Evolutionary conservation across 1,140 invertebrate species (phyloP), one percentile per base, ranked within the genome.

Genomic region (Nasonia giraulti): DNA sequence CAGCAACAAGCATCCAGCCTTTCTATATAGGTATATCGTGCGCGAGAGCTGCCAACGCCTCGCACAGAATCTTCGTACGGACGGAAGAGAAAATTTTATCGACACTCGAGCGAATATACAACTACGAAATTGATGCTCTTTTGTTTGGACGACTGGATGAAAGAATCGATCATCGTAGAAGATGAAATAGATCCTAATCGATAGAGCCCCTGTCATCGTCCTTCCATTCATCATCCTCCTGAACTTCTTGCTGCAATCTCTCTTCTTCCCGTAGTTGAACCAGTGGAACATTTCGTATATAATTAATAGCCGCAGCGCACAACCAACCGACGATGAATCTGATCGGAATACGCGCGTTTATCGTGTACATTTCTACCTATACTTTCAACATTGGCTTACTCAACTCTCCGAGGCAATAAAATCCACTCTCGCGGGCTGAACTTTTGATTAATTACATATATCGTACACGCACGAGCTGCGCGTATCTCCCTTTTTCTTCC

Each of bases 151-250:
- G 55, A 62, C 55, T 8, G 17, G 27, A 20, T 31, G 31, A 62
- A 20, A 66, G 50, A 62, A 66, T 12, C 8, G 33, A 31, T 80
- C 37, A 50, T 80, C 37, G 20, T 47, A 2, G 44, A 20, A 37
- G 27, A 73, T 33, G 40, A 81, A 81, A 73, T 50, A 50, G 66
- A 80, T 44, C 4, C 33, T 66, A 23, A 80, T 40, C 78, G 11
- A 31, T 62, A n/a, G 17, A 47, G 8, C 44, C 40, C 2, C 17
- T 27, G 20, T 74, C 44, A 55, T 74, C 27, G 14, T 73, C n/a
- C 12, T 1, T 62, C 20, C 14, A 62, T 62, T 62, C 0, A 73
- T 82, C 27, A 62, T 55, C 44, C 7, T 55, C 40, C 55, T 62
- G 14, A 40, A 40, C 37, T 40, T 27, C 27, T 27, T 40, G 8